phyloP scores from a whole-genome alignment of 2,888 invertebrate species.

The Melanchra persicariae region DNA sequence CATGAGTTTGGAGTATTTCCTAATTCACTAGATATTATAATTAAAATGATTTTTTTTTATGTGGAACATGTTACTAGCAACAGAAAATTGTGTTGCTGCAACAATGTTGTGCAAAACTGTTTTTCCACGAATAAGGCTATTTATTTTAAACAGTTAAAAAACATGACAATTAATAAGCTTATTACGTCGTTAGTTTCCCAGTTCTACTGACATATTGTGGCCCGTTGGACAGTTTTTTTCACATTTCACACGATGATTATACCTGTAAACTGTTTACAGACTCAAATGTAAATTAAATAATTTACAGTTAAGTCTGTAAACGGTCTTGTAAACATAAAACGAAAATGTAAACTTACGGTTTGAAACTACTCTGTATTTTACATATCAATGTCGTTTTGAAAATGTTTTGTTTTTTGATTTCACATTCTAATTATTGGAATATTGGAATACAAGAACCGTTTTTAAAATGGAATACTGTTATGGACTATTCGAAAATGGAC shows the following conservation, averaged over 20 bases:
- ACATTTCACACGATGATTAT: slow-evolving; percentile 68
- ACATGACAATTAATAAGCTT: neutral
- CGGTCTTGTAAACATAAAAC: slow-evolving; percentile 21
- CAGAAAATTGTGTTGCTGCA: neutral
- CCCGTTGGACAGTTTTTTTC: slow-evolving; percentile 67
- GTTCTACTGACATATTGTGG: slow-evolving; percentile 57
- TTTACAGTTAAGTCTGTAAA: slow-evolving; percentile 55
- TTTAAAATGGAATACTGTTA: slow-evolving; percentile 25
- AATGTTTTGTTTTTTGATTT: slow-evolving; percentile 19
- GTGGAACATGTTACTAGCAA: neutral
- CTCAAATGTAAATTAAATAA: slow-evolving; percentile 47
- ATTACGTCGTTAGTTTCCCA: slow-evolving; percentile 46
- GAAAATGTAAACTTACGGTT: slow-evolving; percentile 62
- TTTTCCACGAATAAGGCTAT: neutral
- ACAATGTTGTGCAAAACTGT: neutral
- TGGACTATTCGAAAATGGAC: slow-evolving; percentile 31
- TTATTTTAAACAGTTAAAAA: neutral
- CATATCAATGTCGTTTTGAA: slow-evolving; percentile 28
- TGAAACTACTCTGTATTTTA: slow-evolving; percentile 42
- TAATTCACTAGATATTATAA: neutral
- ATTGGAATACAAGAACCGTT: slow-evolving; percentile 27
- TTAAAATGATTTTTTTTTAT: too few species aligned
- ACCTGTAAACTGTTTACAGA: slow-evolving; percentile 51
- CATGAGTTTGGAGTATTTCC: neutral
- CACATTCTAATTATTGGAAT: slow-evolving; percentile 5